Base-by-base conservation (phyloP, 2,888 invertebrate genomes). In the Carterocephalus palaemon region DNA sequence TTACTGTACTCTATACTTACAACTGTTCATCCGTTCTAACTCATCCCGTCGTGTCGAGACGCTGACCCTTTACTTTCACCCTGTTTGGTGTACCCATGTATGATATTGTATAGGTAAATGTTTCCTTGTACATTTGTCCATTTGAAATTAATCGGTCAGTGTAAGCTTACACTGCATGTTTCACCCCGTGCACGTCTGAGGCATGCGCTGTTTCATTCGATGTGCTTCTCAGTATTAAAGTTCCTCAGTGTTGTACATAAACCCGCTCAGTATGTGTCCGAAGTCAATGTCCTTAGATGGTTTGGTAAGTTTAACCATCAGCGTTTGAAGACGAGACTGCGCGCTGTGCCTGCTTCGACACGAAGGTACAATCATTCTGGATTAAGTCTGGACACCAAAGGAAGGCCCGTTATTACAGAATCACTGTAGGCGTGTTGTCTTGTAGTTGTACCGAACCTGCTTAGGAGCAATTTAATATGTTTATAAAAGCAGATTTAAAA, bases 1-100 rank as follows among this genome's bases (percentile, higher is more conserved):
- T 75, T 72, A 81, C 81, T 83, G 71, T 79, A 81, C 78, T 76
- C 70, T 81, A 70, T 70, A 77, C 77, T 75, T 75, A 80, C 78
- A 76, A 69, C 68, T 76, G 58, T 62, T 52, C 51, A 52, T 56
- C 53, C 54, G 54, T 55, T 54, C 52, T 56, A 56, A 55, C 60
- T 54, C 60, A 51, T 56, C 56, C 57, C 55, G 53, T 57, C 75
- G 64, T 69, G 60, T 60, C 2, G 8, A 57, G 64, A 58, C 69
- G 62, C 74, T 70, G 82, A 65, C 74, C 72, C 60, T 68, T 74
- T 67, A 56, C 71, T 75, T 46, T 70, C 57, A 60, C 51, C 36
- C 42, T 34, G 12, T 38, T 22, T 43, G 15, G 36, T 48, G 10
- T 19, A 17, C 12, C n/a, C 7, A 1, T 43, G 34, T 43, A 20